Evolutionary conservation across 2,797 vertebrate species (phyloP), one percentile per base, ranked within the genome.

Genomic region (Octomys mimax): DNA sequence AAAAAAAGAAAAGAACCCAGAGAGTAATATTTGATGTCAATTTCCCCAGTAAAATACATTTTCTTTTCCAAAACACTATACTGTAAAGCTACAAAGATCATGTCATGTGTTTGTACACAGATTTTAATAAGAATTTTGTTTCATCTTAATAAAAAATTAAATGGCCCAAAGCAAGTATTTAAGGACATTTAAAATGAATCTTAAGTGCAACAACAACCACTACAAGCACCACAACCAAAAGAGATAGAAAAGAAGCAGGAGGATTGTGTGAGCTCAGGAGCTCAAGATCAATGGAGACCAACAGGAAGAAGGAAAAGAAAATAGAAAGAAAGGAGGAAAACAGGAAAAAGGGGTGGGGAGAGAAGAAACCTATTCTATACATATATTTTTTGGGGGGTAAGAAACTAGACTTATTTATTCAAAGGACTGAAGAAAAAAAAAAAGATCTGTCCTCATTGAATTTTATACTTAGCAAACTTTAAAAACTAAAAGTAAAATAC

Each of bases 91-190:
- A 57, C n/a, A 66, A 61, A 19, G 46, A 36, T 31, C 8, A 5
- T 12, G 36, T 36, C 42, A 24, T 4, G 18, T 31, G 19, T 22
- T 26, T 85, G 2, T 2, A 75, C 42, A 28, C 5, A 73, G 71
- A 86, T 7, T 12, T 66, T 52, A 89, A 16, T 2, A 5, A 36
- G 62, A 18, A 24, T 22, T 46, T 19, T 85, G 18, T 84, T 54
- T 24, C 24, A 86, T 28, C 21, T 24, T 87, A 83, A 87, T 87
- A 91, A 87, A 91, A 96, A 77, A 82, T 52, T 18, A 82, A 80
- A 42, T 59, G 57, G 16, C 49, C 31, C 79, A n/a, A 52, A 70
- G 9, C 64, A 46, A 68, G 18, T 57, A 57, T 73, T 93, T 80
- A 93, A n/a, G 36, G 24, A 49, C 14, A 75, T 73, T 28, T 33